Percentiles rank a stretch among this genome's conserved stretches.
Conservation (phyloP, 2,888 invertebrate species). For the Andrena haemorrhoa region DNA sequence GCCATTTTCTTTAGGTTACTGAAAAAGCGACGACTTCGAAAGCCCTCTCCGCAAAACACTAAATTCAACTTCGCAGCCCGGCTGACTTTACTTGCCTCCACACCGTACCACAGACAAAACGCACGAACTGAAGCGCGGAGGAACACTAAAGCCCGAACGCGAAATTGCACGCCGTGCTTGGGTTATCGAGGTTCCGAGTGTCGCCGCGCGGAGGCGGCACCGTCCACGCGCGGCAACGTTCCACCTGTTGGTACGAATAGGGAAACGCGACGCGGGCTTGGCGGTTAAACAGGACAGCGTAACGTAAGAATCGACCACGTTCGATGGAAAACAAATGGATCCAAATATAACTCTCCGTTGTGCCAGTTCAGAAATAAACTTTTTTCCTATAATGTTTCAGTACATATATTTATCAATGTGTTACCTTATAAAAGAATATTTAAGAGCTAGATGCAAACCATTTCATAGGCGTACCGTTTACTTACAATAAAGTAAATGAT, state of each 20-base stretch:
- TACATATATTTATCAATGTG: constrained; percentile 11
- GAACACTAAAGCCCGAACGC: constrained; percentile 73
- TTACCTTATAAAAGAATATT: constrained; percentile 2
- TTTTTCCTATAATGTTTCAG: neutral
- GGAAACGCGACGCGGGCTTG: neutral
- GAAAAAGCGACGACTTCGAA: constrained; percentile 34
- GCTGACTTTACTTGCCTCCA: constrained; percentile 63
- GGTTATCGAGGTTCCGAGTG: constrained; percentile 5
- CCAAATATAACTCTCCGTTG: neutral
- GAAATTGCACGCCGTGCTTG: constrained; percentile 54
- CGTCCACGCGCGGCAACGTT: neutral
- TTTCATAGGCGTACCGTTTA: constrained; percentile 1
- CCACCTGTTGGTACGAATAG: constrained; percentile 13
- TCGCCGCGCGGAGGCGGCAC: constrained; percentile 33
- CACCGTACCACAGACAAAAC: constrained; percentile 71
- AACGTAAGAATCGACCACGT: neutral
- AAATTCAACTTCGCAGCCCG: constrained; percentile 53
- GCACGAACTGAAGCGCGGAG: constrained; percentile 77
- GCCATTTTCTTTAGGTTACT: constrained; percentile 88
- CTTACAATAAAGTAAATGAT: neutral
- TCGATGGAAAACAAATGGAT: neutral
- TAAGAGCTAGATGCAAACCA: constrained; percentile 8
- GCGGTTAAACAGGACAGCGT: neutral
- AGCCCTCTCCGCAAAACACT: constrained; percentile 49
- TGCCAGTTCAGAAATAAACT: constrained; percentile 6